A percentile compares a stretch with the other conserved stretches of the same genome.
phyloP scores from a whole-genome alignment of 2,797 vertebrate species.

The Brotula barbata region DNA sequence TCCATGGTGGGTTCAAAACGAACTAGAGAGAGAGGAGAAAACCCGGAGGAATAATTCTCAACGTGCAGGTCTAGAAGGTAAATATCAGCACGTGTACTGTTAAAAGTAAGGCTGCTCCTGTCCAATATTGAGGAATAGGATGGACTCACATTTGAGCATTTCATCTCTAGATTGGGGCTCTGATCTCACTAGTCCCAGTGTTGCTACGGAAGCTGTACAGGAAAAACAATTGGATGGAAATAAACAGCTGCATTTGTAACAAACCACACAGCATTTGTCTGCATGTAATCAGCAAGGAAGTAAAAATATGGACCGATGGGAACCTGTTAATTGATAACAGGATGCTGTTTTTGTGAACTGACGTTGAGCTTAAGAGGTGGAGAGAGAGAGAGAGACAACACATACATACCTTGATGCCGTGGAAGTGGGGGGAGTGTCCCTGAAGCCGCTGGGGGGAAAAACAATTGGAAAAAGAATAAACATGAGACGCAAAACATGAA shows the following conservation, averaged over 20 bases:
- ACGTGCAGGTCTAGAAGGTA: background rate
- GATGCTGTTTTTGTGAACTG: too few species aligned
- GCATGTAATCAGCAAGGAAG: background rate
- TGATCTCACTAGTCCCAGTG: slow-evolving; percentile 36
- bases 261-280: background rate
- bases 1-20: slow-evolving; percentile 77
- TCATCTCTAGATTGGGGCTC: slow-evolving; percentile 76
- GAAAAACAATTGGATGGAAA: background rate
- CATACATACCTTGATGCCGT: slow-evolving; percentile 54
- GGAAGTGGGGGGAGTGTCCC: background rate
- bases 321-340: too few species aligned
- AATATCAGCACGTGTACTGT: background rate
- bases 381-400: too few species aligned
- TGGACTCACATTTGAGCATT: slow-evolving; percentile 79
- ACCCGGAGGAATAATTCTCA: background rate
- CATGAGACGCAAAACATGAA: background rate
- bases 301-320: too few species aligned
- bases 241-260: background rate
- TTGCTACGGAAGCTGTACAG: slow-evolving; percentile 42
- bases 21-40: slow-evolving; percentile 53
- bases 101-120: background rate
- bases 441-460: background rate
- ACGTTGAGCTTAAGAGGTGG: too few species aligned
- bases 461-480: background rate
- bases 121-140: background rate